Conservation (phyloP, 2,888 invertebrate genomes). For the Philopedon plagiatum region DNA sequence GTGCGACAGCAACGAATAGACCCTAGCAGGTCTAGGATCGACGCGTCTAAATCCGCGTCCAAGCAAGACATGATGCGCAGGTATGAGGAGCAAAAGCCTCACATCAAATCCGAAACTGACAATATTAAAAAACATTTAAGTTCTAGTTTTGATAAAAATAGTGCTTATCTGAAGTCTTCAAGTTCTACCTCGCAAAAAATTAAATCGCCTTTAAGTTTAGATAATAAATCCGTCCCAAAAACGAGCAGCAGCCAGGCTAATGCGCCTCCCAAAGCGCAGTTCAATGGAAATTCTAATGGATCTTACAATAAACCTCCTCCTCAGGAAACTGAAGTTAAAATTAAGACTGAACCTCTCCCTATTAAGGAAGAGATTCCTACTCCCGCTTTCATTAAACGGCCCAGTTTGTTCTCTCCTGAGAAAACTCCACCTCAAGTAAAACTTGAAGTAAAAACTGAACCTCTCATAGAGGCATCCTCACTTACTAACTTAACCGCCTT, state of each 20-base stretch:
- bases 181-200: constrained; percentile 66
- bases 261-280: constrained; percentile 27
- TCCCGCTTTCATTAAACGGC: constrained; percentile 69
- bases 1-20: constrained; percentile 55
- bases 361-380: constrained; percentile 56
- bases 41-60: constrained; percentile 45
- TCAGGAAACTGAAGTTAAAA: constrained; percentile 45
- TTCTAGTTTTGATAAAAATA: constrained; percentile 60
- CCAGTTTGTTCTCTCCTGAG: constrained; percentile 79
- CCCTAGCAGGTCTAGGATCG: constrained; percentile 56
- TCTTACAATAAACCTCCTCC: constrained; percentile 41
- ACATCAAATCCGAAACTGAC: constrained; percentile 60
- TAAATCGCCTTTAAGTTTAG: constrained; percentile 63
- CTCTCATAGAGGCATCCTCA: constrained; percentile 31
- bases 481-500: constrained; percentile 43
- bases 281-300: constrained; percentile 45
- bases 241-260: constrained; percentile 44
- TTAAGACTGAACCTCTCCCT: constrained; percentile 52
- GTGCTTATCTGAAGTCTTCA: constrained; percentile 59
- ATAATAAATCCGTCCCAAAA: constrained; percentile 66
- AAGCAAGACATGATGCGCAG: constrained; percentile 53
- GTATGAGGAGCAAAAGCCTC: constrained; percentile 57
- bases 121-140: constrained; percentile 62
- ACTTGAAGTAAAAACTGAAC: constrained; percentile 70
- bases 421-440: constrained; percentile 70